Evolutionary conservation across 2,113 vertebrate genomes (phyloP), one percentile per base, ranked within the genome.

Genomic region (Prochilodus magdalenae): DNA sequence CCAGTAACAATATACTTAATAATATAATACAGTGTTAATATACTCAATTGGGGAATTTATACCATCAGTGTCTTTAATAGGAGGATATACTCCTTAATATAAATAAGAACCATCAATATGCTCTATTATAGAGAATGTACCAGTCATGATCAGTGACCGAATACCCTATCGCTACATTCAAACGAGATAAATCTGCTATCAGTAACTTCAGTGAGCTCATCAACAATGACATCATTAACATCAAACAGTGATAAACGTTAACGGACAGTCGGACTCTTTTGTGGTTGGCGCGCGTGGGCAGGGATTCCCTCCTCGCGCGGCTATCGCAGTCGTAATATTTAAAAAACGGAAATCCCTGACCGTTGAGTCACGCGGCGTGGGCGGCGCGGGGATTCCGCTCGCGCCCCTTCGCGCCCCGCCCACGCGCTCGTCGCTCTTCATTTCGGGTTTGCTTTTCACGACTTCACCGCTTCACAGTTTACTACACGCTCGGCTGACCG

Each of bases 321-420:
- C 16, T 24, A 29, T 66, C 24, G n/a, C 30, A 36, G n/a, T 36
- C 77, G 59, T 73, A 47, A 70, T 77, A 92, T 90, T 91, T 84
- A 93, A 93, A 91, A 87, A 24, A 27, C 90, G 93, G 93, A 94
- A 95, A 93, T 76, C 92, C 94, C 93, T 94, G 90, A 89, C 91
- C 90, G 91, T 53, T 92, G 91, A 93, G 87, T 94, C 93, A 94
- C 4, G 83, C 59, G 79, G 89, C 78, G 92, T 91, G 83, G 91
- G 91, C 81, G 88, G 83, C 3, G 73, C 47, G 94, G 93, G 94
- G 93, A 94, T 94, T 95, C 94, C 93, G 76, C 83, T 86, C 86
- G 79, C 79, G 16, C 60, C 77, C 33, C 33, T 40, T 7, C 77
- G 47, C 13, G 27, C n/a, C 36, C 15, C 27, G 44, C 51, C 11